A percentile compares a stretch with the other conserved stretches of the same genome.
Conservation (phyloP, 2,888 invertebrate genomes). For the Amaurobius ferox region DNA sequence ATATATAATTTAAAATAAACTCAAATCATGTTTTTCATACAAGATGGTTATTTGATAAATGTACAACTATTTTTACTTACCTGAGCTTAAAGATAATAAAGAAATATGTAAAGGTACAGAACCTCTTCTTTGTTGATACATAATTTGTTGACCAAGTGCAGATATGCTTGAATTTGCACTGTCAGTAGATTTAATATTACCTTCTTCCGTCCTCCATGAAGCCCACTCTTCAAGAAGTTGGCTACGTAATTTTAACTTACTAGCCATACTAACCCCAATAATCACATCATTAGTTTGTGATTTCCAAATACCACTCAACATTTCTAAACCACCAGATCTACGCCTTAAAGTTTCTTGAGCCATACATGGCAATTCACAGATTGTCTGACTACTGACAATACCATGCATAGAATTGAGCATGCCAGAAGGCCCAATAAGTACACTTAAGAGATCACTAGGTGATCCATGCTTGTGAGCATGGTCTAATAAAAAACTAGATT, state of each 20-base stretch:
- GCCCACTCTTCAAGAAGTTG: conserved; percentile 56
- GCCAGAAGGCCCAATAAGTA: conserved; percentile 69
- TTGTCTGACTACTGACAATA: conserved; percentile 39
- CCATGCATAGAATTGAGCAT: conserved; percentile 65
- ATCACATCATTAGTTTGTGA: conserved; percentile 50
- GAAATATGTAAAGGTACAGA: conserved; percentile 67
- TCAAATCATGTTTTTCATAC: background rate
- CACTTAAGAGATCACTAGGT: conserved; percentile 68
- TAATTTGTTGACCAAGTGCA: conserved; percentile 41
- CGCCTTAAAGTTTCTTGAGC: conserved; percentile 56
- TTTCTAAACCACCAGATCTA: conserved; percentile 68
- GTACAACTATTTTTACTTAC: conserved; percentile 33
- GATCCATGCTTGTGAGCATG: conserved; percentile 45
- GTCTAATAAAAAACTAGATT: conserved; percentile 33
- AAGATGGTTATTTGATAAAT: background rate
- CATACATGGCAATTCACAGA: conserved; percentile 28
- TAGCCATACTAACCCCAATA: conserved; percentile 35
- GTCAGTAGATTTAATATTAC: conserved; percentile 20
- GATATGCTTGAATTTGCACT: conserved; percentile 49
- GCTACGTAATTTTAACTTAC: conserved; percentile 43
- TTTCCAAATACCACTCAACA: conserved; percentile 67
- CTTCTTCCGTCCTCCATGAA: conserved; percentile 54
- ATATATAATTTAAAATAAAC: background rate
- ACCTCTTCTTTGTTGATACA: conserved; percentile 63
- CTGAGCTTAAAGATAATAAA: conserved; percentile 57